Base-by-base conservation (phyloP, 1,140 invertebrate species). In the Heliconius hewitsoni region DNA sequence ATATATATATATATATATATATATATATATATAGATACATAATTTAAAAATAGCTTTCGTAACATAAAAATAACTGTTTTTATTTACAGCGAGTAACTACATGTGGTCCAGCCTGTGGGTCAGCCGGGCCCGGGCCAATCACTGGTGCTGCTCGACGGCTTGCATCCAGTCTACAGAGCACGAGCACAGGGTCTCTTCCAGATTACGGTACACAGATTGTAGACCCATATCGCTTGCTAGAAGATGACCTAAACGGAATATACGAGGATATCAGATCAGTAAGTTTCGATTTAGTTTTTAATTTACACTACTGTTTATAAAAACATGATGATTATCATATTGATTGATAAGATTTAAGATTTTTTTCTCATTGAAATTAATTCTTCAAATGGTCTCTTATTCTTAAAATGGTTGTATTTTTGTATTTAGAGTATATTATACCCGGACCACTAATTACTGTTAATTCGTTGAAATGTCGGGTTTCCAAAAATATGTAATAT, bases 241-340 rank as follows among this genome's bases (percentile, higher is more conserved):
- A 98, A 84, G 96, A 97, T 85, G 98, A 98, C 86, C 95, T 99
- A 70, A 97, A 97, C 88, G 96, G 97, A 88, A 96, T 98, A 83
- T 98, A 97, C 85, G 96, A 96, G 84, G 97, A 98, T 88, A 98
- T 98, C 89, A 95, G 96, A 96, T 95, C 97, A 95, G 98, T 98
- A 93, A 87, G 84, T 79, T 46, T 42, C 6, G 18, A 19, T n/a
- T 71, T 37, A 19, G 11, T 39, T 19, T 71, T 50, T 70, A 52
- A 55, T 30, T n/a, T 5, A 6, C 19, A 11, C 42, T 46, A 46
- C 0, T 9, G 42, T 46, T 46, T 46, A 46, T 46, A 46, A 46
- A 11, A 46, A 46, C 42, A 46, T 46, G 42, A 2, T 46, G 3
- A 46, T 9, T 46, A 46, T 46, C 42, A 46, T 13, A 46, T 37